These are phyloP conservation scores for Zalophus californianus DNA, from an alignment of 2,797 vertebrate species.

Conservation along the genomic window DNA sequence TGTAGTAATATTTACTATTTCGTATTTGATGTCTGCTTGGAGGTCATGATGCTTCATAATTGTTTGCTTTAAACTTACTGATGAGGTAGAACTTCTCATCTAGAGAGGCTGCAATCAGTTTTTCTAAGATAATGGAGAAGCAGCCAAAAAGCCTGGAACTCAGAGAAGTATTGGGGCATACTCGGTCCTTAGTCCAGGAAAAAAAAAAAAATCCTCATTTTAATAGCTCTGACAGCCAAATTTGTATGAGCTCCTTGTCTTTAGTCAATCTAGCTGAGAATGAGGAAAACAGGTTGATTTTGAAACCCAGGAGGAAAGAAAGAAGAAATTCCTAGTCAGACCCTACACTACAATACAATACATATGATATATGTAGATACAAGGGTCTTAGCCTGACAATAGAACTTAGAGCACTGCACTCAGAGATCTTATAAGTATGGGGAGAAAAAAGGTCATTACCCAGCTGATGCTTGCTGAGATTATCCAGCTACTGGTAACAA, in stretches of 20 bases:
- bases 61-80: constrained; percentile 48
- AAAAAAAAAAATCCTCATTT: background rate
- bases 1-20: background rate
- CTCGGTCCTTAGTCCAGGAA: background rate
- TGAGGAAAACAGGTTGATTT: background rate
- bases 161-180: background rate
- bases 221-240: background rate
- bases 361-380: background rate
- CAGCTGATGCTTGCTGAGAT: background rate
- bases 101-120: background rate
- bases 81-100: background rate
- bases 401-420: background rate
- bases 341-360: background rate
- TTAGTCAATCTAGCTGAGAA: background rate
- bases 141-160: constrained; percentile 32
- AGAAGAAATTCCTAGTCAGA: constrained; percentile 38
- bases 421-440: background rate
- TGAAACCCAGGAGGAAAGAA: constrained; percentile 55
- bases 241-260: background rate
- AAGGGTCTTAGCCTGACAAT: background rate
- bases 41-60: background rate
- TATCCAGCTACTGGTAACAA: background rate
- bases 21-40: background rate
- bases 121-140: constrained; percentile 38
- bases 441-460: background rate